Evolutionary conservation across 2,113 vertebrate genomes (phyloP), one percentile per base, ranked within the genome.

Genomic region (Vulpes vulpes): DNA sequence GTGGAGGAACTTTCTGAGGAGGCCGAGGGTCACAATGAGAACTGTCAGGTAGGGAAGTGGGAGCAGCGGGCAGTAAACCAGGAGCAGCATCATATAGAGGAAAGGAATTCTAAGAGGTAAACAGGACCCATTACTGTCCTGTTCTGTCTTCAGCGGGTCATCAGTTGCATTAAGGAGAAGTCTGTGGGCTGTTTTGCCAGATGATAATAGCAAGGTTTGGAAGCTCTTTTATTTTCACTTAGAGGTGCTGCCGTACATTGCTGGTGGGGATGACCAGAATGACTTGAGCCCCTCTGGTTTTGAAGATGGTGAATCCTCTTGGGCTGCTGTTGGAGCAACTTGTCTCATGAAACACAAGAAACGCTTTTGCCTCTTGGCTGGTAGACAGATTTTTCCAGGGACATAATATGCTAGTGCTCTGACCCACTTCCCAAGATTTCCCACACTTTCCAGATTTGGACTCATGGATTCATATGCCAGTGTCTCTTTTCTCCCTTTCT

Each of bases 221-320:
- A 32, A 6, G 3, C 5, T 38, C 3, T 74, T 64, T 8, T 17
- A 4, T 43, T 22, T 32, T 71, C 71, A 6, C 8, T 3, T 30
- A 22, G 38, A 53, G 59, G n/a, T 10, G 22, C 5, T n/a, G 60
- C 15, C 5, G 5, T 0, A 0, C 4, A 0, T 25, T 10, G 17
- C 27, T 6, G 11, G 38, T 4, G 10, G 62, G 30, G 55, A 55
- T 22, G 27, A 10, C 20, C 8, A 20, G 64, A 55, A 2, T 2
- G 1, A 17, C 32, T 14, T 1, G 35, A 69, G 11, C 27, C 22
- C 12, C 3, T 64, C 25, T 69, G 64, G 9, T 30, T 59, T 88
- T 14, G 4, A 38, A 53, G 20, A 6, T 4, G 43, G 74, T 11
- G 6, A 19, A 8, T 30, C 30, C 5, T 38, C 74, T 38, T n/a